Percentiles rank a stretch among this genome's conserved stretches.
These are phyloP conservation scores for Glareola pratincola DNA, from an alignment of 2,113 vertebrate genomes.

Conservation along the genomic window DNA sequence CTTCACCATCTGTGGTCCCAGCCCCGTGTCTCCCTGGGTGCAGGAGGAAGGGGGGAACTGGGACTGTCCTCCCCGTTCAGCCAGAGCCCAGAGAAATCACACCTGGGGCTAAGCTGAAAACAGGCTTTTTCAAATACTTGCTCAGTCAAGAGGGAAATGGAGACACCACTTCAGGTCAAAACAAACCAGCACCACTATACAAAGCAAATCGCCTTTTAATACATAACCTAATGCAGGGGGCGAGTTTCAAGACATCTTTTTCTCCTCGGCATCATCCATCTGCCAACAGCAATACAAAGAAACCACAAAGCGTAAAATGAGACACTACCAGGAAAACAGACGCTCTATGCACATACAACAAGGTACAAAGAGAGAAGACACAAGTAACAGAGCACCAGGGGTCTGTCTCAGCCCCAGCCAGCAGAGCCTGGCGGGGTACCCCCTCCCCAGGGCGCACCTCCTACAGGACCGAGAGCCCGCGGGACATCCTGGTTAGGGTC, in stretches of 20 bases:
- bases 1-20: too few species aligned
- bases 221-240: not conserved
- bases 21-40: rapidly evolving
- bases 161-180: not conserved
- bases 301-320: not conserved
- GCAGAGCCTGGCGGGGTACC: not conserved
- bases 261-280: not conserved
- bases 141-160: not conserved
- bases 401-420: rapidly evolving
- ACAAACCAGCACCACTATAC: not conserved
- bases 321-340: not conserved
- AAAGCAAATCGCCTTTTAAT: conserved; percentile 9
- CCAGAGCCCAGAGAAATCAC: not conserved
- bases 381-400: not conserved
- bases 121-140: not conserved
- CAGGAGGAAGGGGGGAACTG: not conserved
- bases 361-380: not conserved
- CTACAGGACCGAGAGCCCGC: not conserved
- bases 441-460: not conserved
- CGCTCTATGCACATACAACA: not conserved
- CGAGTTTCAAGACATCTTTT: not conserved
- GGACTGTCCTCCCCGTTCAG: not conserved
- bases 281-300: not conserved
- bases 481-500: rapidly evolving
- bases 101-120: rapidly evolving